phyloP scores from a whole-genome alignment of 2,888 invertebrate genomes.

The Aspidiotus rigidus region DNA sequence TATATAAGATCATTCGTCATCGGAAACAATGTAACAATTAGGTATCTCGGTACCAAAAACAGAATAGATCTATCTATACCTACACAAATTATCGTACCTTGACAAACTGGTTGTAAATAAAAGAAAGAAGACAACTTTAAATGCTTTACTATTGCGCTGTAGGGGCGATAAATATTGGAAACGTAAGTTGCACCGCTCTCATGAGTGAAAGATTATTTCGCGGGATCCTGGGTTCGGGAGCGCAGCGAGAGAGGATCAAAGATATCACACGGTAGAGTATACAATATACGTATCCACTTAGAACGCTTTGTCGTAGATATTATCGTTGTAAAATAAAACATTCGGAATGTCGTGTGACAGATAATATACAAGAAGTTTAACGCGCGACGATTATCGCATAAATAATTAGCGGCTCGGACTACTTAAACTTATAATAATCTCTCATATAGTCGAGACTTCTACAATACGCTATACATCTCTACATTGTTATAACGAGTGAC shows the following conservation, averaged over 20 bases:
- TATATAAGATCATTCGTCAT: too few relatives aligned
- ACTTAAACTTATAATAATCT: neutral
- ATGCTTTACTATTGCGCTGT: neutral
- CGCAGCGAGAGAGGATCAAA: neutral
- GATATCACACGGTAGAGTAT: neutral
- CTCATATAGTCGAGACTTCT: too few relatives aligned
- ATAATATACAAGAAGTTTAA: neutral
- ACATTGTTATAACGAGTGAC: too few relatives aligned
- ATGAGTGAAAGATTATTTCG: conserved; percentile 2
- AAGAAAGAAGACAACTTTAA: neutral
- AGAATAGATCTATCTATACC: too few relatives aligned
- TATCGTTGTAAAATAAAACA: conserved; percentile 4
- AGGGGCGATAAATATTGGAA: conserved; percentile 1
- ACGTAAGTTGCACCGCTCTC: neutral
- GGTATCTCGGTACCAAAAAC: too few relatives aligned
- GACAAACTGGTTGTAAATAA: neutral
- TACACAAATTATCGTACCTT: too few relatives aligned
- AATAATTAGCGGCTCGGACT: conserved; percentile 3
- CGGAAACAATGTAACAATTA: too few relatives aligned
- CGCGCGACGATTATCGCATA: conserved; percentile 2
- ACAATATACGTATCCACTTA: neutral
- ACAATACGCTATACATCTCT: too few relatives aligned
- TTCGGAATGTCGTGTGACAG: conserved; percentile 2
- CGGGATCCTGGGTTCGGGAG: neutral
- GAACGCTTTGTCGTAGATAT: neutral